phyloP scores from a whole-genome alignment of 2,797 vertebrate species.

The Clarias fuscus region DNA sequence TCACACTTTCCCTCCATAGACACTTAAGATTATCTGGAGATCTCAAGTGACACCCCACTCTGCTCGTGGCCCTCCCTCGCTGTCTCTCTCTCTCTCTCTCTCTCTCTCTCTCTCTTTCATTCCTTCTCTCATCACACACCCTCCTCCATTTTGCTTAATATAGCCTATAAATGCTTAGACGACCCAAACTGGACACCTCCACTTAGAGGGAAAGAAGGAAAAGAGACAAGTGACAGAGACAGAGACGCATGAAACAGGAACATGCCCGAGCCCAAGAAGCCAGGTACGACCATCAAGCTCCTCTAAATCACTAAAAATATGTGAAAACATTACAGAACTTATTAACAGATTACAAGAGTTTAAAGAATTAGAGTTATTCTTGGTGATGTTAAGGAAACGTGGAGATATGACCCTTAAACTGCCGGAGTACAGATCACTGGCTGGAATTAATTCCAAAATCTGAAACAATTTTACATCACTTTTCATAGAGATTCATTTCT shows the following conservation, averaged over 20 bases:
- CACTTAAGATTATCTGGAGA: conserved; percentile 64
- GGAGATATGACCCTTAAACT: not conserved
- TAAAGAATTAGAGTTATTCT: not conserved
- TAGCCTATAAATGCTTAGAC: conserved; percentile 70
- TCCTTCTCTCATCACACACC: conserved; percentile 40
- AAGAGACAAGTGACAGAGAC: conserved; percentile 63
- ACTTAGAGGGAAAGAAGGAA: conserved; percentile 60
- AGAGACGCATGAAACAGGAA: conserved; percentile 55
- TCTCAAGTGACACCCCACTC: conserved; percentile 74
- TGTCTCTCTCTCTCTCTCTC: conserved; percentile 61
- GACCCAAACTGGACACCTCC: conserved; percentile 61
- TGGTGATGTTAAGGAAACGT: too few relatives aligned
- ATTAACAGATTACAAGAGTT: not conserved
- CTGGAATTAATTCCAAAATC: not conserved
- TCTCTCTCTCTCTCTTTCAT: conserved; percentile 58
- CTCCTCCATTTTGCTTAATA: conserved; percentile 53
- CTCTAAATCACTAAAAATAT: not conserved
- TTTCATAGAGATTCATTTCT: not conserved
- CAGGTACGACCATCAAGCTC: conserved; percentile 68
- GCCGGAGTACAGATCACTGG: not conserved
- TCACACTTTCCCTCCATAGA: conserved; percentile 35
- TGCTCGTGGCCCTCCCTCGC: conserved; percentile 55
- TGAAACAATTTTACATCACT: not conserved
- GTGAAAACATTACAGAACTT: too few relatives aligned
- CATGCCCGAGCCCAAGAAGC: conserved; percentile 76